These are phyloP conservation scores for Mellilla xanthometata DNA, from an alignment of 2,888 invertebrate genomes.

Conservation along the genomic window DNA sequence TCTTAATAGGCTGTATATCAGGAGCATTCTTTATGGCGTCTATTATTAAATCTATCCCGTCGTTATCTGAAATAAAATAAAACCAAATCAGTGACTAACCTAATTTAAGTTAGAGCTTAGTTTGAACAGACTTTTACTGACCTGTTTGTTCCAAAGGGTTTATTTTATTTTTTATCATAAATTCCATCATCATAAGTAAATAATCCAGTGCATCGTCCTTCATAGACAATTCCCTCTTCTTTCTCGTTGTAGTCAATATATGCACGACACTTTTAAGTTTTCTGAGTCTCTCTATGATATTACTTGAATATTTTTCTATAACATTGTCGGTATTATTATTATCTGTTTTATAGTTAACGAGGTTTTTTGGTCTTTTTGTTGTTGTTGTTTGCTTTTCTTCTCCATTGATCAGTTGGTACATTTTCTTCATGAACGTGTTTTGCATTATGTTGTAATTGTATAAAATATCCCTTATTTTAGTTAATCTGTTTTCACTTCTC, in stretches of 20 bases:
- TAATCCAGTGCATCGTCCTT: constrained; percentile 59
- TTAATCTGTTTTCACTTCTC: neutral
- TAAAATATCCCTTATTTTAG: constrained; percentile 16
- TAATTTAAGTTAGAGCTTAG: neutral
- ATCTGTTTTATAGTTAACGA: constrained; percentile 15
- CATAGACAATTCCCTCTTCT: constrained; percentile 45
- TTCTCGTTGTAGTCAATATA: constrained; percentile 41
- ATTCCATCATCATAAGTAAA: constrained; percentile 63
- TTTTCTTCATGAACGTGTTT: constrained; percentile 56
- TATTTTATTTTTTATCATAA: constrained; percentile 54
- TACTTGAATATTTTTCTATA: constrained; percentile 51
- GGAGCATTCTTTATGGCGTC: constrained; percentile 68
- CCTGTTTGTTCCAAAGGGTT: constrained; percentile 51
- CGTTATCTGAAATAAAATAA: constrained; percentile 51
- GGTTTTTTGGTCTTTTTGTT: constrained; percentile 16
- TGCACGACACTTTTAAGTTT: constrained; percentile 53
- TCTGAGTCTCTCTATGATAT: constrained; percentile 58
- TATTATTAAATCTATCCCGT: constrained; percentile 66
- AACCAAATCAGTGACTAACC: neutral
- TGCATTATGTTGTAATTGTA: constrained; percentile 41
- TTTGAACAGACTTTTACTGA: too few relatives aligned
- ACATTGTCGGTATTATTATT: constrained; percentile 28
- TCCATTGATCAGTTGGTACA: constrained; percentile 47
- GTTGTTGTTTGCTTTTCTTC: constrained; percentile 33
- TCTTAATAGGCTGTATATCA: constrained; percentile 53